Base-by-base conservation (phyloP, 2,888 invertebrate genomes). In the Steinernema scapterisci region DNA sequence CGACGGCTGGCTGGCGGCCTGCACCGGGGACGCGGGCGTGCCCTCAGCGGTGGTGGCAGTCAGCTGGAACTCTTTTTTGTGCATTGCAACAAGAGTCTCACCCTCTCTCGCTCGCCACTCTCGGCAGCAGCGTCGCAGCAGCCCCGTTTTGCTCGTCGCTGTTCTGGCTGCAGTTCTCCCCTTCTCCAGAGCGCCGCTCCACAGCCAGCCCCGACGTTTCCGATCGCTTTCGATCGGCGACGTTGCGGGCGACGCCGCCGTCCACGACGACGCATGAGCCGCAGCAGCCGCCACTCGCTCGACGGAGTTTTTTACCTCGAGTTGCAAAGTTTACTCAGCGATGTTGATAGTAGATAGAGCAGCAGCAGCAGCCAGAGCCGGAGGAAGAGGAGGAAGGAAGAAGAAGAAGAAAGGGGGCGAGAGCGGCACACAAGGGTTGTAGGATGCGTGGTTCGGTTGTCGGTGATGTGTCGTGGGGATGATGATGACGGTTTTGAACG, bases 21-120 rank as follows among this genome's bases (percentile, higher is more conserved):
- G n/a, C n/a, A n/a, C n/a, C 19, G 48, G 16, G 27, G 27, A 31
- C 16, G 23, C 63, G 63, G 63, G 63, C 63, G 63, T 63, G 63
- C 27, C 38, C 63, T n/a, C n/a, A 13, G 54, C 25, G 13, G 25
- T 31, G 31, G 16, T 31, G 1, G 63, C 16, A 19, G 25, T 54
- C 63, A 63, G 63, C 63, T 63, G 63, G 63, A 63, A 63, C 63
- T 63, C 63, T 63, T 63, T 63, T 63, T 63, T 63, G 25, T 25
- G 23, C 63, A 16, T 31, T 63, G 63, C 38, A 38, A 38, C 38
- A 38, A 38, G 38, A 38, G 63, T 1, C 38, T 23, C 54, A 5
- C 54, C 54, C n/a, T 13, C 31, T 21, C 63, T 13, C 63, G 16
- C 6, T 63, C 63, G 63, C 31, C 38, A 38, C 38, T 38, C 38